Percentiles rank a stretch among this genome's conserved stretches.
Evolutionary conservation across 1,140 invertebrate species (phyloP).

Genomic region (Periplaneta americana): DNA sequence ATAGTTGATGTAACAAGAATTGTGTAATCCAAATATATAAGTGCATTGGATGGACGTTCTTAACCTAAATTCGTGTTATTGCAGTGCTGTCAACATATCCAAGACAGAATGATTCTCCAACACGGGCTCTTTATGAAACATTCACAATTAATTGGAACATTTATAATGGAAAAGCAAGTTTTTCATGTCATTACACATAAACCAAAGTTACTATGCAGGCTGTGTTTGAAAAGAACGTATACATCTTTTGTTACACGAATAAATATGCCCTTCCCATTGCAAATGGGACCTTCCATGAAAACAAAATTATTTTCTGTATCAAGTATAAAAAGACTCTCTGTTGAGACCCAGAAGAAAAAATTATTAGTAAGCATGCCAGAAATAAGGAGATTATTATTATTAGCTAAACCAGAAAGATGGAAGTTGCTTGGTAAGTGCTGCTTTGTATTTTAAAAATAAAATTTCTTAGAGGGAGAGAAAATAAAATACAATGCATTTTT

Average conservation of each 20-base stretch:
- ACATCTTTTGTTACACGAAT: no score
- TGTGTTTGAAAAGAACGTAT: background rate
- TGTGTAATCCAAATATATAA: no score
- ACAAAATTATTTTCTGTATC: background rate
- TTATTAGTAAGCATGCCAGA: slow-evolving; percentile 42
- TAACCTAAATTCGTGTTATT: background rate
- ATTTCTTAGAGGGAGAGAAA: no score
- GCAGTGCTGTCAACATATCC: background rate
- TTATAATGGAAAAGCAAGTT: background rate
- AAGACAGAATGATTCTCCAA: background rate
- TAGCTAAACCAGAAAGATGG: slow-evolving; percentile 70
- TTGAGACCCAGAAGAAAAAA: background rate
- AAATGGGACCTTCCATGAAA: background rate
- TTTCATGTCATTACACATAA: no score
- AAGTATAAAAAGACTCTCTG: background rate
- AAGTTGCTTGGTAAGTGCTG: slow-evolving; percentile 51
- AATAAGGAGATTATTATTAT: slow-evolving; percentile 50
- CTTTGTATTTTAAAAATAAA: no score
- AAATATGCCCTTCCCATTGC: no score
- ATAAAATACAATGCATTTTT: no score
- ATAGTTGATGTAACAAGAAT: no score
- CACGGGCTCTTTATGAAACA: background rate
- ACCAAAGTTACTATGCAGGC: background rate
- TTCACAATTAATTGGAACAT: background rate
- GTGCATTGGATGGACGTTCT: background rate